phyloP scores from a whole-genome alignment of 2,888 invertebrate species.

The Notodonta dromedarius region DNA sequence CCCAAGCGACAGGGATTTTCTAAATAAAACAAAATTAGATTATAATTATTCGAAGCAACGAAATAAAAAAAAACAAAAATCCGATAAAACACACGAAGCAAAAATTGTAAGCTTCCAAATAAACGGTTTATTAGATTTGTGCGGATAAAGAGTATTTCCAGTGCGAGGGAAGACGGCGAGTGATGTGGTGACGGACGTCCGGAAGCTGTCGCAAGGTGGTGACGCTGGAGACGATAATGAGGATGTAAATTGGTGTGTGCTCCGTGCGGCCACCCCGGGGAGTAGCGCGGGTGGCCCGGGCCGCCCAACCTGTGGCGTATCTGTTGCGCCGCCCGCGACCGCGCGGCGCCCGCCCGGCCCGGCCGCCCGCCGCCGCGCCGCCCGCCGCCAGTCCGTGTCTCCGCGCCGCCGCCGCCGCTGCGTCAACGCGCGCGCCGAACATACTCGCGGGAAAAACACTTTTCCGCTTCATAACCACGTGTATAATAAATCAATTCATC shows the following conservation, averaged over 20 bases:
- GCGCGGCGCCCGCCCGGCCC: conserved; percentile 48
- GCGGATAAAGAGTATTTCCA: conserved; percentile 21
- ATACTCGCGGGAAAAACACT: conserved; percentile 44
- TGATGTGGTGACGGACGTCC: conserved; percentile 39
- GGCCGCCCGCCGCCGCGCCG: conserved; percentile 33
- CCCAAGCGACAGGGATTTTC: conserved; percentile 20
- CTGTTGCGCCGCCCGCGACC: conserved; percentile 76
- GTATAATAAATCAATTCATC: conserved; percentile 36
- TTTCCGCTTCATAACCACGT: conserved; percentile 67
- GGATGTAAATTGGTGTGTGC: conserved; percentile 74
- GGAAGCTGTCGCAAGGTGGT: conserved; percentile 47
- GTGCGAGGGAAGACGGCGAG: conserved; percentile 26
- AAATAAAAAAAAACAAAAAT: conserved; percentile 33
- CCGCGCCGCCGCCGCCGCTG: conserved; percentile 40
- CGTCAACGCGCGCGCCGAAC: conserved; percentile 31
- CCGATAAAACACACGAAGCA: conserved; percentile 33
- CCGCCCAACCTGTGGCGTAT: conserved; percentile 82
- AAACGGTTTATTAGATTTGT: conserved; percentile 40
- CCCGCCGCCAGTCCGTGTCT: conserved; percentile 47
- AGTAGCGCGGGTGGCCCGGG: conserved; percentile 64
- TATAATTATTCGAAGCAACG: conserved; percentile 31
- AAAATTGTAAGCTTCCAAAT: conserved; percentile 32
- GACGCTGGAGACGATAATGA: conserved; percentile 69
- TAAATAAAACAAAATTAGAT: conserved; percentile 30
- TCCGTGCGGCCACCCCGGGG: conserved; percentile 45